These are phyloP conservation scores for Perdita meconis DNA, from an alignment of 2,888 invertebrate genomes.

Conservation along the genomic window DNA sequence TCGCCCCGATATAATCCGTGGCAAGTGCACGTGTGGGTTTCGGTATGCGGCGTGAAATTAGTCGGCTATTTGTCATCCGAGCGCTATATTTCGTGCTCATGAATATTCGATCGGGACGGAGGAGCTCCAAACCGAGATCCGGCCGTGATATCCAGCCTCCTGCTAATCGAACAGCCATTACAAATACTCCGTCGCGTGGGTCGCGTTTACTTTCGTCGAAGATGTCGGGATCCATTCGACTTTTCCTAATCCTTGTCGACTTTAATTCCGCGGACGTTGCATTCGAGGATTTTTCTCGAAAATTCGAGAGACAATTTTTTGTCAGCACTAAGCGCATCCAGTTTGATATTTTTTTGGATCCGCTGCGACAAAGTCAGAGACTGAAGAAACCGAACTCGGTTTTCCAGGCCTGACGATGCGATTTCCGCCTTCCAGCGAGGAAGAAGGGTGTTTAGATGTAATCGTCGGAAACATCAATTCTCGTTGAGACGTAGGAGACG, in stretches of 20 bases:
- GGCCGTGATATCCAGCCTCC: constrained; percentile 21
- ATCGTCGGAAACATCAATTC: constrained; percentile 82
- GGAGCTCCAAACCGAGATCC: constrained; percentile 3
- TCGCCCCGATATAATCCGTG: constrained; percentile 19
- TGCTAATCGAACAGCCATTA: constrained; percentile 37
- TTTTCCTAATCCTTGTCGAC: constrained; percentile 20
- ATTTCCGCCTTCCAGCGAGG: constrained; percentile 68
- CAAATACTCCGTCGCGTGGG: constrained; percentile 53
- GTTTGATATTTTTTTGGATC: too few relatives aligned
- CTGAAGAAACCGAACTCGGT: too few relatives aligned
- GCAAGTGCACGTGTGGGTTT: constrained; percentile 41
- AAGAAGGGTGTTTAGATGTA: constrained; percentile 73
- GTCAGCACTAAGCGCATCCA: too few relatives aligned
- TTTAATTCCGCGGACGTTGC: constrained; percentile 7
- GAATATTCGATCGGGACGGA: constrained; percentile 62
- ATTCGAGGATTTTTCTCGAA: constrained; percentile 2
- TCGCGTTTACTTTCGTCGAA: constrained; percentile 21
- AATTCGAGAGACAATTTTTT: too few relatives aligned
- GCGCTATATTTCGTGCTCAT: constrained; percentile 57
- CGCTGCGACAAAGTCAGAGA: too few relatives aligned
- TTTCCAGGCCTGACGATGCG: constrained; percentile 36
- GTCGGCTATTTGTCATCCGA: constrained; percentile 62
- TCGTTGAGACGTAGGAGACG: constrained; percentile 76
- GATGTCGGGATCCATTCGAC: constrained; percentile 23
- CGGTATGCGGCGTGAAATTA: constrained; percentile 62